Evolutionary conservation across 2,797 vertebrate genomes (phyloP).

Genomic region (Fistularia tabacaria): DNA sequence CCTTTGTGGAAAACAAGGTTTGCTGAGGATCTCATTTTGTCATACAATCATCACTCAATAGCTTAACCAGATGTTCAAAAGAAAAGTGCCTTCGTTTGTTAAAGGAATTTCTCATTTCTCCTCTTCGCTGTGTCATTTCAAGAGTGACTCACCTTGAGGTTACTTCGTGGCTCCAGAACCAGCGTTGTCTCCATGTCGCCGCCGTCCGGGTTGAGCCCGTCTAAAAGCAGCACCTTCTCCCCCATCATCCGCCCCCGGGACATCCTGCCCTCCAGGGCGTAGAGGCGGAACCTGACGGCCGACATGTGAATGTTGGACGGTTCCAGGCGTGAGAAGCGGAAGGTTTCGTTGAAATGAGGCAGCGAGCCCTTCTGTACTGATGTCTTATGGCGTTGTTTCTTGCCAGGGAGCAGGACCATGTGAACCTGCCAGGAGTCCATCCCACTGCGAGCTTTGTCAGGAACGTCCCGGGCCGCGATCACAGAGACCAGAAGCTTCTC

Average conservation of each 20-base stretch:
- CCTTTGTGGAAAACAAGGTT: no score
- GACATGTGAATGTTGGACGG: constrained; percentile 73
- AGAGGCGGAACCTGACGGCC: constrained; percentile 88
- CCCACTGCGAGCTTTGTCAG: constrained; percentile 89
- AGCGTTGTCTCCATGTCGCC: constrained; percentile 76
- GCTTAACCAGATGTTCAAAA: no score
- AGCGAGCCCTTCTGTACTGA: constrained; percentile 80
- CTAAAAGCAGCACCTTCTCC: constrained; percentile 83
- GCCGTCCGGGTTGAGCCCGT: constrained; percentile 68
- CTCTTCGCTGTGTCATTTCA: no score
- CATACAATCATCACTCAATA: no score
- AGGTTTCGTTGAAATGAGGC: constrained; percentile 85
- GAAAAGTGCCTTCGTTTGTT: no score
- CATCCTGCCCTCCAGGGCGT: constrained; percentile 83
- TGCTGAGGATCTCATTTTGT: no score
- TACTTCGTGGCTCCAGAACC: constrained; percentile 88
- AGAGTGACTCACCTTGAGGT: constrained; percentile 80
- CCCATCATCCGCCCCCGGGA: constrained; percentile 92
- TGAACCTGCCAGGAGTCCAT: constrained; percentile 91
- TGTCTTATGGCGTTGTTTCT: constrained; percentile 88
- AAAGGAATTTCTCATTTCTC: no score
- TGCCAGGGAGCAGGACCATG: constrained; percentile 84
- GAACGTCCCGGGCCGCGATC: constrained; percentile 81
- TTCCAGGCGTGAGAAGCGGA: constrained; percentile 84
- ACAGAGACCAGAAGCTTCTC: constrained; percentile 84